These are phyloP conservation scores for Formica aserva DNA, from an alignment of 2,888 invertebrate species.

Conservation along the genomic window DNA sequence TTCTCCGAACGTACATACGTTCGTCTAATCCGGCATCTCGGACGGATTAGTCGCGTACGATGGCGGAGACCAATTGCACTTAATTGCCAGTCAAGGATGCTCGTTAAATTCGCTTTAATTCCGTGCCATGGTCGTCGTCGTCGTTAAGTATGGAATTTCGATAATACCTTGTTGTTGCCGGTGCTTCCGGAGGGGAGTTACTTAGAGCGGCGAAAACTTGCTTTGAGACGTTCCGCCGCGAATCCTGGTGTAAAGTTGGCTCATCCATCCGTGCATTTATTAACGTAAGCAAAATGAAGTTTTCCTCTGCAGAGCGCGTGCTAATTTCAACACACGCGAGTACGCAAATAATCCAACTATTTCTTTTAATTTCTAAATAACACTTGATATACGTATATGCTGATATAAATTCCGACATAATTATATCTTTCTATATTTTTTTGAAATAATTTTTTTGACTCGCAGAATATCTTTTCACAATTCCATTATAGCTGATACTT, in stretches of 20 bases:
- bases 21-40: conserved; percentile 45
- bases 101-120: conserved; percentile 54
- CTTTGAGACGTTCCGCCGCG: conserved; percentile 11
- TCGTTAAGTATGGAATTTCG: conserved; percentile 41
- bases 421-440: neutral
- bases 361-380: neutral
- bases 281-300: neutral
- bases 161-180: conserved; percentile 38
- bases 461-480: neutral
- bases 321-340: neutral
- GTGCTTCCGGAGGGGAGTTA: neutral
- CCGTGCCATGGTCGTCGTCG: neutral
- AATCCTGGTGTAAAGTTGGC: conserved; percentile 17
- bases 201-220: conserved; percentile 28
- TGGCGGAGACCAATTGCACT: conserved; percentile 39
- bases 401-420: too few relatives aligned
- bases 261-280: conserved; percentile 34
- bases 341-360: neutral
- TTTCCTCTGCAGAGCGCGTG: neutral
- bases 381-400: neutral
- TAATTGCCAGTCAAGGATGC: conserved; percentile 54
- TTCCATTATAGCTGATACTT: neutral
- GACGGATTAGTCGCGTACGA: conserved; percentile 45
- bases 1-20: conserved; percentile 9
- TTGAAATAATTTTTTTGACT: neutral